These are phyloP conservation scores for Choristoneura rosaceana DNA, from an alignment of 2,888 invertebrate species.

Conservation along the genomic window DNA sequence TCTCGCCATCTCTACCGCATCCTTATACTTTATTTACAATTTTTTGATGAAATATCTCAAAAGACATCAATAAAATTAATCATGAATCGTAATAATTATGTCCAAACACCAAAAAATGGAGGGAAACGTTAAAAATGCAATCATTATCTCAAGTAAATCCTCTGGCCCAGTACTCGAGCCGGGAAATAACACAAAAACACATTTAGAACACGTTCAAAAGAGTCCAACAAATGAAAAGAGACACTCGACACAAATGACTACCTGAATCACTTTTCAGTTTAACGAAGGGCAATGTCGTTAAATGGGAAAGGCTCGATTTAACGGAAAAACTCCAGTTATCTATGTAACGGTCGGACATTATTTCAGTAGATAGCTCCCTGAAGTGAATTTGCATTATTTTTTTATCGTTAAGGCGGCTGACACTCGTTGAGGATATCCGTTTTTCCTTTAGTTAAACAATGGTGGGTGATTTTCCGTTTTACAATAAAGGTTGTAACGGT, in stretches of 20 bases:
- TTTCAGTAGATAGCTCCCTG: constrained; percentile 58
- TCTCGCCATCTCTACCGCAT: too few species aligned
- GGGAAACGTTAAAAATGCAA: constrained; percentile 15
- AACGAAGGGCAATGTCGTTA: constrained; percentile 75
- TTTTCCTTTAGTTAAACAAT: constrained; percentile 70
- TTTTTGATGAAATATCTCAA: background rate
- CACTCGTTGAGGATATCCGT: constrained; percentile 66
- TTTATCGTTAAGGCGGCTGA: constrained; percentile 71
- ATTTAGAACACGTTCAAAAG: constrained; percentile 59
- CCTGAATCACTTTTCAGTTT: constrained; percentile 77
- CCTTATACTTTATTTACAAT: too few species aligned
- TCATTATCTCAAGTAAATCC: constrained; percentile 18
- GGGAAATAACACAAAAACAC: constrained; percentile 60
- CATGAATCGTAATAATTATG: background rate
- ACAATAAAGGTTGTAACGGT: constrained; percentile 61
- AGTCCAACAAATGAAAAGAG: constrained; percentile 75
- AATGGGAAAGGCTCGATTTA: constrained; percentile 73
- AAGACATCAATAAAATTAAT: background rate
- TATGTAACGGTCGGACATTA: constrained; percentile 76
- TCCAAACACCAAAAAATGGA: background rate
- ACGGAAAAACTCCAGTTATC: constrained; percentile 77
- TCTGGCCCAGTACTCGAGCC: constrained; percentile 1
- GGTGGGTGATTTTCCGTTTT: constrained; percentile 66
- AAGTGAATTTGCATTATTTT: constrained; percentile 81
- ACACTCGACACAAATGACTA: constrained; percentile 72